phyloP scores from a whole-genome alignment of 2,113 vertebrate species.

The Pitta sordida region DNA sequence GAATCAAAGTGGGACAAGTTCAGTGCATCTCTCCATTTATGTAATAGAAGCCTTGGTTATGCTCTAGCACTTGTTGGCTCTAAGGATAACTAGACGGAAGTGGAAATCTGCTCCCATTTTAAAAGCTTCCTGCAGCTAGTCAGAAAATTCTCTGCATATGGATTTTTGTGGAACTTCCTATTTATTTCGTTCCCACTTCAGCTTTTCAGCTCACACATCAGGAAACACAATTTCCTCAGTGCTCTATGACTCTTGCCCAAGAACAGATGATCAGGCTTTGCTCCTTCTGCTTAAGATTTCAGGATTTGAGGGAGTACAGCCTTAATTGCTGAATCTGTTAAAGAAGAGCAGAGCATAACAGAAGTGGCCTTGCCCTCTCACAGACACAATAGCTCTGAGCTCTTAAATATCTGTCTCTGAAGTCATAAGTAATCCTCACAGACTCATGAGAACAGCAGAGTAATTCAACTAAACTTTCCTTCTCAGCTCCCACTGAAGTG shows the following conservation, averaged over 20 bases:
- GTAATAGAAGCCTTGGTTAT: neutral
- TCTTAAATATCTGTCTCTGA: neutral
- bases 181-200: neutral
- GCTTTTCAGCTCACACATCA: neutral
- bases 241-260: neutral
- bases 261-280: neutral
- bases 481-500: neutral
- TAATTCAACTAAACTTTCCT: neutral
- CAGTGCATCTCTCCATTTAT: neutral
- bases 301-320: neutral
- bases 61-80: neutral
- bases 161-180: neutral
- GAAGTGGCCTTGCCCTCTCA: neutral
- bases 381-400: neutral
- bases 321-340: neutral
- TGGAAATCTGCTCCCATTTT: neutral
- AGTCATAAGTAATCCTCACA: neutral
- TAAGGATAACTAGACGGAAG: neutral
- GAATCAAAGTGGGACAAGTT: neutral
- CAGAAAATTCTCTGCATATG: neutral
- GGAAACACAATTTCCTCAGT: neutral
- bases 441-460: neutral
- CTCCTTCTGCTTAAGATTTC: neutral
- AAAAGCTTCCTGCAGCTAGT: neutral
- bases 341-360: neutral